A percentile compares a stretch with the other conserved stretches of the same genome.
phyloP scores from a whole-genome alignment of 2,113 vertebrate species.

The Piaya cayana region DNA sequence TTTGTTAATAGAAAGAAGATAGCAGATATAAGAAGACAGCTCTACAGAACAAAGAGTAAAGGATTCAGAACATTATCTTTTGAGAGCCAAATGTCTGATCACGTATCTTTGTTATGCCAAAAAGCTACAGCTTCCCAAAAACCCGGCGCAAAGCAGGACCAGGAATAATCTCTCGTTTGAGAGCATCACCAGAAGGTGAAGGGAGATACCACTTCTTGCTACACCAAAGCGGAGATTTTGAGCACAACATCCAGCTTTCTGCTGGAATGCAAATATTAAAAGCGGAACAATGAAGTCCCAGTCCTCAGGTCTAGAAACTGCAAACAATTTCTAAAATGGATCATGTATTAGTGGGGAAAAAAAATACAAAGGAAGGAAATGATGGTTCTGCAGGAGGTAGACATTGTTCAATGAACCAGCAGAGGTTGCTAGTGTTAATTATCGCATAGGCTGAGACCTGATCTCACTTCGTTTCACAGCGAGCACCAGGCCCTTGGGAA shows the following conservation, averaged over 20 bases:
- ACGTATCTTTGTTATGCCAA: background rate
- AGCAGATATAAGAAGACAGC: background rate
- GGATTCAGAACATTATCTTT: background rate
- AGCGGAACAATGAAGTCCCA: background rate
- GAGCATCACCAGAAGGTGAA: background rate
- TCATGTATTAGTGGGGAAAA: background rate
- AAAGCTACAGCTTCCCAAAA: background rate
- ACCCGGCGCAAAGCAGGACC: accelerated
- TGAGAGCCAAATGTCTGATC: background rate
- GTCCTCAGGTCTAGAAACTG: background rate
- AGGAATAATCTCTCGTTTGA: background rate
- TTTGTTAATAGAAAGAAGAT: background rate
- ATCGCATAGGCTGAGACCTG: background rate
- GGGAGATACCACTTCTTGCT: background rate
- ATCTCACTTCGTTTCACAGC: background rate
- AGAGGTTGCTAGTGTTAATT: background rate
- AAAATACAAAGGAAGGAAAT: background rate
- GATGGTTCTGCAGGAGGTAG: background rate
- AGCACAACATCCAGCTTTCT: background rate
- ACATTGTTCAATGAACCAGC: background rate
- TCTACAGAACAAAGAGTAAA: background rate
- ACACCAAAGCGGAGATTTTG: background rate
- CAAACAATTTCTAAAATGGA: background rate
- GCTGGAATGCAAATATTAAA: background rate
- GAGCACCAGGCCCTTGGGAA: background rate